Evolutionary conservation across 2,888 invertebrate species (phyloP).

Genomic region (Caenorhabditis imperialis): DNA sequence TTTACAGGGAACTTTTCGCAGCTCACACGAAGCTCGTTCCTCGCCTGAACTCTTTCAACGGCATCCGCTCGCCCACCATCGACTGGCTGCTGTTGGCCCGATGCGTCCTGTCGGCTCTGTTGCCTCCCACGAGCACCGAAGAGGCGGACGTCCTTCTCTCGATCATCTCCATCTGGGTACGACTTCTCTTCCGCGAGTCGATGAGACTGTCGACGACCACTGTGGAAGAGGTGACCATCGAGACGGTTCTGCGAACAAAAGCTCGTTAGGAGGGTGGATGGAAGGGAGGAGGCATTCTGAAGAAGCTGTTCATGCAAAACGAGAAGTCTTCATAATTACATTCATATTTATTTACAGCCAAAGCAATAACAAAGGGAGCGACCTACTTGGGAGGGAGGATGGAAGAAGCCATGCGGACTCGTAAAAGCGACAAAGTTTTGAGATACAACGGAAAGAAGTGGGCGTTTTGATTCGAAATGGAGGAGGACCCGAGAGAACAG

Average conservation of each 20-base stretch:
- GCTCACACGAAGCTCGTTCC: conserved; percentile 53
- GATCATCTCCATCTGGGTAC: conserved; percentile 28
- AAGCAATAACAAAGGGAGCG: too few species aligned
- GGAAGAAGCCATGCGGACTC: background rate
- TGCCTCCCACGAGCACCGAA: conserved; percentile 33
- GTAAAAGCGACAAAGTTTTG: background rate
- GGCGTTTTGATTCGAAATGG: too few species aligned
- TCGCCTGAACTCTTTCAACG: conserved; percentile 48
- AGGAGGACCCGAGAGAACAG: background rate
- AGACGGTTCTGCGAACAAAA: conserved; percentile 47
- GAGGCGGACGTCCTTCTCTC: conserved; percentile 38
- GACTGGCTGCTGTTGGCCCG: conserved; percentile 49
- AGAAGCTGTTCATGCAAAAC: background rate
- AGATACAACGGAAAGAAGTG: conserved; percentile 1
- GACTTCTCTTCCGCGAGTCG: conserved; percentile 36
- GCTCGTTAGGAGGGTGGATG: background rate
- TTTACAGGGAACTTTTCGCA: background rate
- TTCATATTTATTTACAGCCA: too few species aligned
- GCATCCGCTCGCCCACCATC: conserved; percentile 46
- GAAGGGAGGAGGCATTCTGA: background rate
- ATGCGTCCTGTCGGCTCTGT: conserved; percentile 33
- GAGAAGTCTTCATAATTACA: too few species aligned
- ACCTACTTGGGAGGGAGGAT: background rate
- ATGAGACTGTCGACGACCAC: conserved; percentile 44
- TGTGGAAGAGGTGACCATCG: conserved; percentile 52